Evolutionary conservation across 2,888 invertebrate genomes (phyloP).

Genomic region (Leucozona laternaria): DNA sequence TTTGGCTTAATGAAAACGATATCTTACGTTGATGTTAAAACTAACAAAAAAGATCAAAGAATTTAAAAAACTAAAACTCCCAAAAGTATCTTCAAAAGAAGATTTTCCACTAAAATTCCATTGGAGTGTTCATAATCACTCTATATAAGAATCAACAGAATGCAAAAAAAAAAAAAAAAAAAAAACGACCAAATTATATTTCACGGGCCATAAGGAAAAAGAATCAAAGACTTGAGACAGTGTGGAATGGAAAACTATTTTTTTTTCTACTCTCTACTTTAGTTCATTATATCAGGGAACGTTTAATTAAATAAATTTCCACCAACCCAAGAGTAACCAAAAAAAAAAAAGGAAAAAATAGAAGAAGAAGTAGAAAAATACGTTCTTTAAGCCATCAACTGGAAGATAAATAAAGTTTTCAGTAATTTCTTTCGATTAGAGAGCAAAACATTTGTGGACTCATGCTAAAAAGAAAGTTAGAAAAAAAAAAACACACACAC

Average conservation of each 20-base stretch:
- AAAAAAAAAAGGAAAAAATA: slow-evolving; percentile 11
- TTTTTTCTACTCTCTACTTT: slow-evolving; percentile 23
- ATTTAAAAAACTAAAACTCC: slow-evolving; percentile 15
- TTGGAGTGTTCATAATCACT: slow-evolving; percentile 66
- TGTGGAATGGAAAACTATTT: slow-evolving; percentile 44
- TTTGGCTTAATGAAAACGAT: slow-evolving; percentile 66
- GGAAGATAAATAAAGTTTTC: slow-evolving; percentile 71
- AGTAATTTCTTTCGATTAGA: slow-evolving; percentile 74
- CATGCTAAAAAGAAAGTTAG: slow-evolving; percentile 12
- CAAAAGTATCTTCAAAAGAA: slow-evolving; percentile 50
- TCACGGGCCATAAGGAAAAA: slow-evolving; percentile 2
- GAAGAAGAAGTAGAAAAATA: background rate
- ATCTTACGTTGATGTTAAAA: slow-evolving; percentile 41
- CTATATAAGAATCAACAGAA: slow-evolving; percentile 38
- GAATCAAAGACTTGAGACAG: slow-evolving; percentile 15
- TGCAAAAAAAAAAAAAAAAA: background rate
- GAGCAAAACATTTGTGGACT: slow-evolving; percentile 60
- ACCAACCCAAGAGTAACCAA: slow-evolving; percentile 12
- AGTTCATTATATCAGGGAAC: slow-evolving; percentile 44
- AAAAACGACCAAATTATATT: slow-evolving; percentile 11
- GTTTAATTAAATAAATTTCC: slow-evolving; percentile 68
- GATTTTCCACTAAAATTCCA: slow-evolving; percentile 52
- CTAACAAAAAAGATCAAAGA: slow-evolving; percentile 8
- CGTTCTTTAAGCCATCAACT: slow-evolving; percentile 43
- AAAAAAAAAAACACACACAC: slow-evolving; percentile 24